Percentiles rank a stretch among this genome's conserved stretches.
Evolutionary conservation across 1,140 invertebrate genomes (phyloP).

Genomic region (Pogonomyrmex californicus): DNA sequence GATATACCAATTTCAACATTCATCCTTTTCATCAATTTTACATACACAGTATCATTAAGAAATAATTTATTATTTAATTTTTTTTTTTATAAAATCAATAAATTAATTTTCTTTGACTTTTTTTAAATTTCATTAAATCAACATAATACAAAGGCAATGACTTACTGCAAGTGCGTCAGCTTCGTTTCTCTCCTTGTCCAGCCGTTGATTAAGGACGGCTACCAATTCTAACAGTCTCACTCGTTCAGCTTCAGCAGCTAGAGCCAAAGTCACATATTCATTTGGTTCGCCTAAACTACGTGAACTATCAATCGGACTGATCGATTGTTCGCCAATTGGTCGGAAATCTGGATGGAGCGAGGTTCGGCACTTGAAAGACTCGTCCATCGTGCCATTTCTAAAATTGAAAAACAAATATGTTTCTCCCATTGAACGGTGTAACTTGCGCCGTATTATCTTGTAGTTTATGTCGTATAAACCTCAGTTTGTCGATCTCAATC

Average conservation of each 20-base stretch:
- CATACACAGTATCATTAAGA: background rate
- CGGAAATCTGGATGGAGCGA: background rate
- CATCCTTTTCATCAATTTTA: background rate
- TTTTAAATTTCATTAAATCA: background rate
- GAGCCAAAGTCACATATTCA: slow-evolving; percentile 82
- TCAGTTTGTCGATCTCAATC: slow-evolving; percentile 78
- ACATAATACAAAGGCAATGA: background rate
- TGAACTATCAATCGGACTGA: slow-evolving; percentile 17
- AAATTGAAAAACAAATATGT: slow-evolving; percentile 12
- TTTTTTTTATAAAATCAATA: background rate
- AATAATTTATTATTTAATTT: background rate
- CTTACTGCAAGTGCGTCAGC: slow-evolving; percentile 74
- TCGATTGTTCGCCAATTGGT: background rate
- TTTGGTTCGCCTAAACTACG: slow-evolving; percentile 74
- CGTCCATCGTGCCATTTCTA: slow-evolving; percentile 31
- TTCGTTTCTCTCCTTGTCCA: slow-evolving; percentile 86
- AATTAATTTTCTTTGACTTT: background rate
- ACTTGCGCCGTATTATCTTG: background rate
- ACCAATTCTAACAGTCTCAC: slow-evolving; percentile 87
- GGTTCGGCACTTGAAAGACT: background rate
- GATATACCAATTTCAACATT: background rate
- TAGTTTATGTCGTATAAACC: slow-evolving; percentile 57
- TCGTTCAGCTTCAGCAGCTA: slow-evolving; percentile 88
- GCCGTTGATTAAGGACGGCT: slow-evolving; percentile 85
- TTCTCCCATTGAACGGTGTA: background rate